These are phyloP conservation scores for Lipophrys pholis DNA, from an alignment of 2,113 vertebrate genomes.

Conservation along the genomic window DNA sequence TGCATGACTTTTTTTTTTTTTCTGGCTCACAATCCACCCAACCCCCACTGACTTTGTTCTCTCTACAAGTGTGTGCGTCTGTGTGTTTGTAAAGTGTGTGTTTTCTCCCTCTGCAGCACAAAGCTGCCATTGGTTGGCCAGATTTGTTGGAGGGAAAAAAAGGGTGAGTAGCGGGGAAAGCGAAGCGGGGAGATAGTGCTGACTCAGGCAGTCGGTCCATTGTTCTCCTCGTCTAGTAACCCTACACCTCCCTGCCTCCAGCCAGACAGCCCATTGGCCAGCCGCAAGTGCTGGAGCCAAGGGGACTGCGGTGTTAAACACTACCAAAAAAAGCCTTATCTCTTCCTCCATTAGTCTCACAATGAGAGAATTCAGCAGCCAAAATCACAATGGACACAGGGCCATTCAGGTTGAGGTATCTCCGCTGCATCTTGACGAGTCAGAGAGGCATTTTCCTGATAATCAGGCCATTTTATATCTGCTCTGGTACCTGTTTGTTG, in stretches of 20 bases:
- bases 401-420: slow-evolving; percentile 55
- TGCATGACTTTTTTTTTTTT: slow-evolving; percentile 26
- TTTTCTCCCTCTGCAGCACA: slow-evolving; percentile 60
- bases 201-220: slow-evolving; percentile 78
- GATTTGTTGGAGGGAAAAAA: slow-evolving; percentile 70
- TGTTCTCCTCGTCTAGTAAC: slow-evolving; percentile 75
- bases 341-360: slow-evolving; percentile 75
- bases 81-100: slow-evolving; percentile 46
- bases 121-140: slow-evolving; percentile 68
- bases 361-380: slow-evolving; percentile 71
- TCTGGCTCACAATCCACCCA: slow-evolving; percentile 47
- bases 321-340: slow-evolving; percentile 73
- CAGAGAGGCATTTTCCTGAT: slow-evolving; percentile 45
- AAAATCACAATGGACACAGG: slow-evolving; percentile 63
- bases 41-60: slow-evolving; percentile 71
- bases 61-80: background rate
- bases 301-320: slow-evolving; percentile 76
- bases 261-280: slow-evolving; percentile 69
- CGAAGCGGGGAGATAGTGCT: slow-evolving; percentile 68
- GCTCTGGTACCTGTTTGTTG: slow-evolving; percentile 25
- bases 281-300: slow-evolving; percentile 74
- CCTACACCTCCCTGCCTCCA: slow-evolving; percentile 69
- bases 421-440: slow-evolving; percentile 40
- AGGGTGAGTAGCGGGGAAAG: slow-evolving; percentile 55
- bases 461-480: slow-evolving; percentile 36